These are phyloP conservation scores for Leucosticte australis DNA, from an alignment of 2,113 vertebrate genomes.

Conservation along the genomic window DNA sequence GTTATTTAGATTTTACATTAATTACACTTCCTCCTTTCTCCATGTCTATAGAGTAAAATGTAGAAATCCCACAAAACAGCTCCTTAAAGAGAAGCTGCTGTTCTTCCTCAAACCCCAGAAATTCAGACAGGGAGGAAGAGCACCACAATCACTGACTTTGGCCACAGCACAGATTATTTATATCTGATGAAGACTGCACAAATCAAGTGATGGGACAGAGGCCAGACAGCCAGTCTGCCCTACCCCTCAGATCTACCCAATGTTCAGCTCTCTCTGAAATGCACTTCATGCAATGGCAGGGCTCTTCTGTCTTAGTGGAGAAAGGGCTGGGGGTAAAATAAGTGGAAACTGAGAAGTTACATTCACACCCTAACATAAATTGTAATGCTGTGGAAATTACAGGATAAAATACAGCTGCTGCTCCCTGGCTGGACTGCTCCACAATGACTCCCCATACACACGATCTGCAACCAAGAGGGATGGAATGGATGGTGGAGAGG, in stretches of 20 bases:
- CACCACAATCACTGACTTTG: not conserved
- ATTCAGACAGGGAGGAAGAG: not conserved
- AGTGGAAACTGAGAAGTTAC: not conserved
- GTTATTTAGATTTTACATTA: not conserved
- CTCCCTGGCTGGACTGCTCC: not conserved
- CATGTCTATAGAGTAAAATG: not conserved
- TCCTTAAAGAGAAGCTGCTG: not conserved
- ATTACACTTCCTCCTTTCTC: not conserved
- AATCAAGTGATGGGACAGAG: not conserved
- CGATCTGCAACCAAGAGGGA: not conserved
- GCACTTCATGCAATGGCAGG: rapidly evolving
- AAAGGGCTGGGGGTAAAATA: not conserved
- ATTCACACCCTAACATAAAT: not conserved
- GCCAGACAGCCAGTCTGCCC: not conserved
- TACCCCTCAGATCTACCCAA: not conserved
- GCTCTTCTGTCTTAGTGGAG: not conserved
- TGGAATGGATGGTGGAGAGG: rapidly evolving
- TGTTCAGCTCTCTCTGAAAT: rapidly evolving
- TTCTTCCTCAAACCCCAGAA: not conserved
- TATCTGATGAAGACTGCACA: not conserved
- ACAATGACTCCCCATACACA: not conserved
- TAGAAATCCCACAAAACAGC: not conserved
- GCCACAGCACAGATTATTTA: not conserved
- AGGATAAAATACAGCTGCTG: not conserved
- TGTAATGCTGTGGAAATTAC: not conserved